These are phyloP conservation scores for Antitype chi DNA, from an alignment of 2,888 invertebrate genomes.

Conservation along the genomic window DNA sequence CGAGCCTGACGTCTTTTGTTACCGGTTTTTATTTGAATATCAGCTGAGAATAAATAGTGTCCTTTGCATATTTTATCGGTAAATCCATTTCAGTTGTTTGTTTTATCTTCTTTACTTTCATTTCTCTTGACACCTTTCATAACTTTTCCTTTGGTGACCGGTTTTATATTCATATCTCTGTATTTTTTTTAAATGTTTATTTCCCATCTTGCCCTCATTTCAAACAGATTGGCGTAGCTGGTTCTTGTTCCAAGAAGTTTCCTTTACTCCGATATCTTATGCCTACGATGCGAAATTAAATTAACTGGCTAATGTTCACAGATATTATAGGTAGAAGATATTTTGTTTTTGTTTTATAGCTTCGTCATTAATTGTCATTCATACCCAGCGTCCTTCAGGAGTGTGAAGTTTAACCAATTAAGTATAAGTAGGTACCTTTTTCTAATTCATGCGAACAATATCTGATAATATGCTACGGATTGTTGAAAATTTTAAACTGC, in stretches of 20 bases:
- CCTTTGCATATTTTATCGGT: slow-evolving; percentile 40
- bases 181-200: slow-evolving; percentile 29
- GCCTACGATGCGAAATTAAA: not conserved
- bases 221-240: not conserved
- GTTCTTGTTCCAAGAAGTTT: not conserved
- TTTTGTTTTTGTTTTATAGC: not conserved
- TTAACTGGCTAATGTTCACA: not conserved
- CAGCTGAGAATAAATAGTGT: slow-evolving; percentile 33
- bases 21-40: slow-evolving; percentile 28
- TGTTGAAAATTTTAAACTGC: slow-evolving; percentile 27
- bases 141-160: slow-evolving; percentile 45
- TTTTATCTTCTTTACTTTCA: slow-evolving; percentile 47
- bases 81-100: slow-evolving; percentile 42
- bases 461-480: not conserved
- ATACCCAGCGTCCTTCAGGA: not conserved
- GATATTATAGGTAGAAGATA: not conserved
- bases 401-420: not conserved
- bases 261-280: not conserved
- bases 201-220: slow-evolving; percentile 1
- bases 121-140: slow-evolving; percentile 50
- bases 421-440: not conserved
- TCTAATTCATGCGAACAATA: not conserved
- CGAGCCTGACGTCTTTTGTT: slow-evolving; percentile 17
- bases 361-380: not conserved
- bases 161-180: slow-evolving; percentile 26